Percentiles rank a stretch among this genome's conserved stretches.
phyloP scores from a whole-genome alignment of 1,140 invertebrate species.

The Drosophila nikananu region DNA sequence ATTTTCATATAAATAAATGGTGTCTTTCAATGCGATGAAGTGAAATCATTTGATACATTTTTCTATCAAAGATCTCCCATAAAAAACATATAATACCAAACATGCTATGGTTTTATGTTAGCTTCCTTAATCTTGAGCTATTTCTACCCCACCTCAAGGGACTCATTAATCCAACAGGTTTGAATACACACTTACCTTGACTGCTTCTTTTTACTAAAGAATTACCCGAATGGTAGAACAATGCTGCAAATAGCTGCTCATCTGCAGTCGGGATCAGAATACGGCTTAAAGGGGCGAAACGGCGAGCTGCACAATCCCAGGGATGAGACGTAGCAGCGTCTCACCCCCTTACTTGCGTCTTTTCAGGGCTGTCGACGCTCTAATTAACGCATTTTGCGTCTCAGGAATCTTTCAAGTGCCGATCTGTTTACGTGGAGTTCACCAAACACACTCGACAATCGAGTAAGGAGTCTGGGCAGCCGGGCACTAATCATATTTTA shows the following conservation, averaged over 20 bases:
- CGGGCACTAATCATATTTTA: conserved; percentile 76
- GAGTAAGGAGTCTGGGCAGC: not conserved
- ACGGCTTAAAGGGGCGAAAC: not conserved
- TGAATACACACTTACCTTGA: not conserved
- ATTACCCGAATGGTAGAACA: no score
- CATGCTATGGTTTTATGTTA: not conserved
- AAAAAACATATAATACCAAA: not conserved
- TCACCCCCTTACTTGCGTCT: conserved; percentile 44
- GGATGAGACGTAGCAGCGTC: conserved; percentile 41
- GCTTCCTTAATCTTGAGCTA: not conserved
- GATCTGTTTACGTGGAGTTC: conserved; percentile 11
- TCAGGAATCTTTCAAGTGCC: conserved; percentile 31
- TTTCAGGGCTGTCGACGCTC: conserved; percentile 28
- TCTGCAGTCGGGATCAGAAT: not conserved
- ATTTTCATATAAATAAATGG: not conserved
- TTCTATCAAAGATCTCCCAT: not conserved
- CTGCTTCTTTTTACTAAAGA: not conserved
- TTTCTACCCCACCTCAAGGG: not conserved
- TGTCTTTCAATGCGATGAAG: no score
- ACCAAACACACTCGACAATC: not conserved
- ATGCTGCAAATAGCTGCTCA: conserved; percentile 27
- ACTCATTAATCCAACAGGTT: not conserved
- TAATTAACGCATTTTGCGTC: conserved; percentile 59
- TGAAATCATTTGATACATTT: not conserved
- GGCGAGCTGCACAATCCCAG: conserved; percentile 47